A percentile compares a stretch with the other conserved stretches of the same genome.
These are phyloP conservation scores for Erebia palarica DNA, from an alignment of 2,888 invertebrate genomes.

Conservation along the genomic window DNA sequence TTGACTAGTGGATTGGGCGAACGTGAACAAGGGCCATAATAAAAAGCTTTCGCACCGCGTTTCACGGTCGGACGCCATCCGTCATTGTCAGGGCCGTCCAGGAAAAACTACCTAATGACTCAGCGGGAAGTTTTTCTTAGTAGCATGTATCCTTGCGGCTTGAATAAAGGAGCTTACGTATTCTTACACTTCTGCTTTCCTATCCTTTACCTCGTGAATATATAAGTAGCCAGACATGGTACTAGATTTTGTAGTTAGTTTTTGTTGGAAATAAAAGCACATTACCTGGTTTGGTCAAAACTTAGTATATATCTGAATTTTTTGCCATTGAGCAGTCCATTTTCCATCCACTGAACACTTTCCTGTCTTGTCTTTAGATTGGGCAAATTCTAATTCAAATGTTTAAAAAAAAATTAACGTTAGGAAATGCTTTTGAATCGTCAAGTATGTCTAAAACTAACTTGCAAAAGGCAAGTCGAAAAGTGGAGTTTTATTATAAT, in stretches of 20 bases:
- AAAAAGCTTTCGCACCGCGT: slow-evolving; percentile 15
- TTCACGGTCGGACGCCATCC: slow-evolving; percentile 36
- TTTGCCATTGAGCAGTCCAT: too few species aligned
- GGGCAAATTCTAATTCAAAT: too few species aligned
- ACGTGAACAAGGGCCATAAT: neutral
- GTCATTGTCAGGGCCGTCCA: slow-evolving; percentile 43
- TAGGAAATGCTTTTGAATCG: too few species aligned
- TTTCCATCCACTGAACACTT: too few species aligned
- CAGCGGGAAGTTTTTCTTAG: slow-evolving; percentile 28
- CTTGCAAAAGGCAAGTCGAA: too few species aligned
- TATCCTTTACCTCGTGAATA: slow-evolving; percentile 3
- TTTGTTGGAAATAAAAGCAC: neutral
- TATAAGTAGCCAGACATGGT: neutral
- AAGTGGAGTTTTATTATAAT: too few species aligned
- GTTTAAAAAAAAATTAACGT: too few species aligned
- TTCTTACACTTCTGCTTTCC: slow-evolving; percentile 8
- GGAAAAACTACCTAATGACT: slow-evolving; percentile 47
- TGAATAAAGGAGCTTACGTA: slow-evolving; percentile 29
- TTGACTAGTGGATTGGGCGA: neutral
- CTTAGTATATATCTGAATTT: neutral
- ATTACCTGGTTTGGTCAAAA: too few species aligned
- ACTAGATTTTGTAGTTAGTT: neutral
- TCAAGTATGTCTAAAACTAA: too few species aligned
- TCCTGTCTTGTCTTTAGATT: too few species aligned
- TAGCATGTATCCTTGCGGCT: slow-evolving; percentile 24